A percentile compares a stretch with the other conserved stretches of the same genome.
These are phyloP conservation scores for Epinotia bilunana DNA, from an alignment of 2,888 invertebrate species.

Conservation along the genomic window DNA sequence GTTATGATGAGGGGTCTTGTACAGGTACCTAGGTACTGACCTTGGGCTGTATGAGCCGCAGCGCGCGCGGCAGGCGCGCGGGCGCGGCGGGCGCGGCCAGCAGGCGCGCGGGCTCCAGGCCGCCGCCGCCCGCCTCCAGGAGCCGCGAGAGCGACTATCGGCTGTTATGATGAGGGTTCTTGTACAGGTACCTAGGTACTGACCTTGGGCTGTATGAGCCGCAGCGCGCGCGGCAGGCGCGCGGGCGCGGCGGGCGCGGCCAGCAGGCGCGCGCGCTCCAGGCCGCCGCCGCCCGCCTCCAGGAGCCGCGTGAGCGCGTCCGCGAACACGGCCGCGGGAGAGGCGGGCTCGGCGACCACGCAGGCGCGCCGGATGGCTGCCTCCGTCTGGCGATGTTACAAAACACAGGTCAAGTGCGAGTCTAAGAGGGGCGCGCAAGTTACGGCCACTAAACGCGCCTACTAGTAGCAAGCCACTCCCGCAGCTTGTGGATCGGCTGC, in stretches of 20 bases:
- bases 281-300: slow-evolving; percentile 66
- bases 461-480: too few relatives aligned
- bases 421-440: too few relatives aligned
- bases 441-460: too few relatives aligned
- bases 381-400: slow-evolving; percentile 58
- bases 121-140: slow-evolving; percentile 69
- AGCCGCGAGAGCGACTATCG: slow-evolving; percentile 50
- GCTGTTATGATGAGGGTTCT: too few relatives aligned
- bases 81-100: slow-evolving; percentile 47
- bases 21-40: too few relatives aligned
- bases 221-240: slow-evolving; percentile 47
- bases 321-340: slow-evolving; percentile 66
- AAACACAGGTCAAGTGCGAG: neutral
- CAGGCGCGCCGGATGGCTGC: slow-evolving; percentile 60
- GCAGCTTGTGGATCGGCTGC: too few relatives aligned
- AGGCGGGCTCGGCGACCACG: slow-evolving; percentile 51
- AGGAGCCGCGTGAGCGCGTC: slow-evolving; percentile 71
- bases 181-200: slow-evolving; percentile 31
- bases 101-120: slow-evolving; percentile 60
- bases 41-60: slow-evolving; percentile 19
- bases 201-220: slow-evolving; percentile 63
- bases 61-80: slow-evolving; percentile 34
- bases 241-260: slow-evolving; percentile 47
- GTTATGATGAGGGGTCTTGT: too few relatives aligned
- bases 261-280: slow-evolving; percentile 61